phyloP scores from a whole-genome alignment of 2,888 invertebrate genomes.

The Galeruca laticollis region DNA sequence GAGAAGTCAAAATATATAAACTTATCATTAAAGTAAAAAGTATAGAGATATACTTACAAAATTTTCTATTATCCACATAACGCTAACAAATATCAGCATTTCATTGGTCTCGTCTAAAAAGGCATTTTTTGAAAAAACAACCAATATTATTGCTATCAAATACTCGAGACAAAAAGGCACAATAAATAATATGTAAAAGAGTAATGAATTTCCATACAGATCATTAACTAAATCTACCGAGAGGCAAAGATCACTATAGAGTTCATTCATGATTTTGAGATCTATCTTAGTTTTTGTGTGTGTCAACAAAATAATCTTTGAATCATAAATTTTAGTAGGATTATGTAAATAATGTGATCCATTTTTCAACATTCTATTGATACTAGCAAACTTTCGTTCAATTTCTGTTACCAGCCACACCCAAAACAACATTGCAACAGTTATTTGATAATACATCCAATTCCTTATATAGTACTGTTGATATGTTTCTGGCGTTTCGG shows the following conservation, averaged over 20 bases:
- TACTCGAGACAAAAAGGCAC: neutral
- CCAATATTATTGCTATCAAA: neutral
- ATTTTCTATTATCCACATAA: conserved; percentile 10
- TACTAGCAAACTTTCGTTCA: neutral
- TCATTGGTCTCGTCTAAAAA: neutral
- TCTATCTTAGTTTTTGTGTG: neutral
- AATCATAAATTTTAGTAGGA: neutral
- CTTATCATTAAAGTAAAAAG: neutral
- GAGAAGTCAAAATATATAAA: too few relatives aligned
- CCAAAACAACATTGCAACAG: neutral
- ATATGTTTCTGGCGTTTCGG: neutral
- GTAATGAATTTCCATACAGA: neutral
- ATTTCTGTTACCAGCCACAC: conserved; percentile 5
- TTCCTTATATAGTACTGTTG: neutral
- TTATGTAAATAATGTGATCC: neutral
- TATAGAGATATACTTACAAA: conserved; percentile 3
- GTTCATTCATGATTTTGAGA: neutral
- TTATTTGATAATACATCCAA: conserved; percentile 7
- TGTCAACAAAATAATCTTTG: neutral
- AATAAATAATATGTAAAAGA: conserved; percentile 8
- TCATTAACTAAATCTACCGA: neutral
- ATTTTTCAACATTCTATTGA: neutral
- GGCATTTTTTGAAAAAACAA: neutral
- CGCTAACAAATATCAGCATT: neutral
- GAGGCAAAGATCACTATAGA: neutral